Evolutionary conservation across 2,113 vertebrate genomes (phyloP).

Genomic region (Pogonocichla stellata): DNA sequence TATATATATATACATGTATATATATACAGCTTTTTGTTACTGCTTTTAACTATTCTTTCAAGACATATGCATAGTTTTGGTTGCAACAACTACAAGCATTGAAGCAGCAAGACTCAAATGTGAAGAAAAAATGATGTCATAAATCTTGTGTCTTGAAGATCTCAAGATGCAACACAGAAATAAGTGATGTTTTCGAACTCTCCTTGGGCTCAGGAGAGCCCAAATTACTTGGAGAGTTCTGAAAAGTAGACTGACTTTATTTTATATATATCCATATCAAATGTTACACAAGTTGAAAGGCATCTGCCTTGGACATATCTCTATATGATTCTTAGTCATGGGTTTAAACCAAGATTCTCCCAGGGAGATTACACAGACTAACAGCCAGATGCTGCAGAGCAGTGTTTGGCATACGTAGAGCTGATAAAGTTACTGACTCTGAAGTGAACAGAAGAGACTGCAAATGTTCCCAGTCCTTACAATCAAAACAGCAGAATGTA

Average conservation of each 20-base stretch:
- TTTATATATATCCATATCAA: background rate
- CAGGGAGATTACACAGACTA: conserved; percentile 64
- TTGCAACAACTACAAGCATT: background rate
- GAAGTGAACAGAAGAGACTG: conserved; percentile 48
- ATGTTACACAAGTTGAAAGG: conserved; percentile 13
- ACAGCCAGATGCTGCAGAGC: conserved; percentile 61
- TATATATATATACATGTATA: background rate
- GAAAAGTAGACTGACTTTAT: background rate
- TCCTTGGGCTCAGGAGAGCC: background rate
- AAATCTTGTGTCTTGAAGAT: background rate
- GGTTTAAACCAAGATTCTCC: conserved; percentile 61
- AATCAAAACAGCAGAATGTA: conserved; percentile 36
- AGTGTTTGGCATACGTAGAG: conserved; percentile 18
- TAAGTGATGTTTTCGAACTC: background rate
- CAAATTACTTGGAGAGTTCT: background rate
- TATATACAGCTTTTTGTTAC: background rate
- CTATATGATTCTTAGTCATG: conserved; percentile 43
- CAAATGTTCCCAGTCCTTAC: conserved; percentile 1
- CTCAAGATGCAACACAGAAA: background rate
- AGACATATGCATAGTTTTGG: background rate
- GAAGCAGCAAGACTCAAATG: background rate
- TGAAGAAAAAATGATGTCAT: background rate
- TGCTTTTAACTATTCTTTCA: background rate
- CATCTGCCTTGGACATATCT: conserved; percentile 55
- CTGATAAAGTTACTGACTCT: conserved; percentile 52